Evolutionary conservation across 2,113 vertebrate species (phyloP).

Genomic region (Tursiops truncatus): DNA sequence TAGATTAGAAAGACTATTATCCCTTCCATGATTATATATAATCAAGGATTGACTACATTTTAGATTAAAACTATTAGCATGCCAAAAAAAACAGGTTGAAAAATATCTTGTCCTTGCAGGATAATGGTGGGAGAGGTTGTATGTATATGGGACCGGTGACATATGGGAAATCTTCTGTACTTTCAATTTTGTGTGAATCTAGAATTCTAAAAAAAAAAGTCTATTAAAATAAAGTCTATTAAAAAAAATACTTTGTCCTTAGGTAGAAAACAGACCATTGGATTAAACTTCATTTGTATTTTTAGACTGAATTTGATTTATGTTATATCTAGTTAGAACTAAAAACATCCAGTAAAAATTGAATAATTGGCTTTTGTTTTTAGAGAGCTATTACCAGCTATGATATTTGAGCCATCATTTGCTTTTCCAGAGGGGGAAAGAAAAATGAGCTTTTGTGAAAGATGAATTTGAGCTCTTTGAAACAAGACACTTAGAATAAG

Average conservation of each 20-base stretch:
- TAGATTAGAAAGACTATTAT: conserved; percentile 62
- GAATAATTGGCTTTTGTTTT: conserved; percentile 62
- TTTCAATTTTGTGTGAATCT: neutral
- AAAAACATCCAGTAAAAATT: conserved; percentile 47
- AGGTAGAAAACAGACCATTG: conserved; percentile 13
- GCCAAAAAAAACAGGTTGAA: neutral
- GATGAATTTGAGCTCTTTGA: conserved; percentile 58
- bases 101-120: neutral
- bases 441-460: conserved; percentile 57
- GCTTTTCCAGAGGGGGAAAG: conserved; percentile 19
- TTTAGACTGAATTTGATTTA: conserved; percentile 44
- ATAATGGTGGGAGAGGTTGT: neutral
- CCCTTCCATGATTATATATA: conserved; percentile 63
- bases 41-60: conserved; percentile 56
- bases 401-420: conserved; percentile 52
- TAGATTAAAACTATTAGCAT: neutral
- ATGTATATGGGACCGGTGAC: neutral
- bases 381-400: conserved; percentile 48
- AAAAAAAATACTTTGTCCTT: neutral
- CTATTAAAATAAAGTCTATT: neutral
- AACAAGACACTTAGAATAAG: conserved; percentile 48
- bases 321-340: conserved; percentile 25
- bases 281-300: conserved; percentile 35
- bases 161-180: neutral
- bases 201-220: neutral